Evolutionary conservation across 2,888 invertebrate species (phyloP), one percentile per base, ranked within the genome.

Genomic region (Nomada fucata): DNA sequence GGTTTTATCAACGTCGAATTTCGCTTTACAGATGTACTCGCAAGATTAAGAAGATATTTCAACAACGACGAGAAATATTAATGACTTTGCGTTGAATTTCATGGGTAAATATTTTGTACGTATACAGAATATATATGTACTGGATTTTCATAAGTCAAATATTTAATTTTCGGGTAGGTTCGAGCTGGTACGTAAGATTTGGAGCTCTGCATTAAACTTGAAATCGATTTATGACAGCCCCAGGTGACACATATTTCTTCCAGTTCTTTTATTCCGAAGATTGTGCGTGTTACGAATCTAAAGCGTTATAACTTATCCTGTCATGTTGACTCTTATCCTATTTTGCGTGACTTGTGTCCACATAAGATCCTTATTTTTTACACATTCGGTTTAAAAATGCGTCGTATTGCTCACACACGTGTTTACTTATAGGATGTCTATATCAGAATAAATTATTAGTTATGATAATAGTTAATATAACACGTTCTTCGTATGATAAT

Each of bases 181-280:
- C 10, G 18, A 10, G 36, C 18, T 20, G 42, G 52, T n/a, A 7
- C n/a, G 52, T 20, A 67, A 67, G n/a, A 53, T 52, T 29, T 18
- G 68, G 15, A 55, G 11, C 23, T 55, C n/a, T 11, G 42, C 42
- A 68, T 68, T 68, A 55, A 53, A 36, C 23, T 42, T 11, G 20
- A 68, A 52, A 68, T 68, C 42, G 68, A 68, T 68, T 68, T 68
- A 68, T 68, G 42, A 20, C 55, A 55, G 68, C 42, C 55, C 55
- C 55, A 53, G 53, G 42, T 68, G 68, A 55, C 55, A 55, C 42
- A 18, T 20, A 68, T 42, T 55, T 42, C 42, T 52, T 23, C n/a
- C 42, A 23, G 15, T 11, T 23, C 36, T 36, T 23, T 42, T 55
- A 23, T 55, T 7, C 20, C 55, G 9, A 55, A 42, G 42, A 42